A percentile compares a stretch with the other conserved stretches of the same genome.
Evolutionary conservation across 2,113 vertebrate species (phyloP).

Genomic region (Todiramphus saurophagus): DNA sequence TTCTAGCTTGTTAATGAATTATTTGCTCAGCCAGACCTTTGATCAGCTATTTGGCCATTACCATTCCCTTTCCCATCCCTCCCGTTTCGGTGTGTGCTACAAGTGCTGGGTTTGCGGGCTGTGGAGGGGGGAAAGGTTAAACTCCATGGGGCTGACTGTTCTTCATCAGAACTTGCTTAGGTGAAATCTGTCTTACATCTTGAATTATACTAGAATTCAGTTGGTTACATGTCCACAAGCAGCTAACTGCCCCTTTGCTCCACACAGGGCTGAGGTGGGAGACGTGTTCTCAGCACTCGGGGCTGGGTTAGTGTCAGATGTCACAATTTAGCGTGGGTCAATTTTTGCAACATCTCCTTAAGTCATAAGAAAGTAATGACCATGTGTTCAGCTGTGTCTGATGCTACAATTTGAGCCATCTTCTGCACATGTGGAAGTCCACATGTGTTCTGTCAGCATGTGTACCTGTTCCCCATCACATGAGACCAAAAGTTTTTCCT

Average conservation of each 20-base stretch:
- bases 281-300: neutral
- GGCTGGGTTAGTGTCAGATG: neutral
- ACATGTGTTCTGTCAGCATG: neutral
- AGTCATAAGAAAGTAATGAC: neutral
- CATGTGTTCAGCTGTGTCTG: neutral
- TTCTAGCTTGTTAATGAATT: neutral
- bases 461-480: neutral
- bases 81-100: neutral
- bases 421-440: neutral
- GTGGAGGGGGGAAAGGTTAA: neutral
- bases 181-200: neutral
- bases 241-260: neutral
- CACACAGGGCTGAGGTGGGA: too few relatives aligned
- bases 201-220: neutral
- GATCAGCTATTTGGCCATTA: neutral
- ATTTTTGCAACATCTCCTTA: neutral
- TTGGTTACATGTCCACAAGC: neutral
- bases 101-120: neutral
- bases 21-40: neutral
- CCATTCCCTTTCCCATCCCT: neutral
- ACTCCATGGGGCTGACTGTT: neutral
- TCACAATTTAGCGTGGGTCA: neutral
- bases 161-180: fast-evolving
- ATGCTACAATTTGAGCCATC: neutral
- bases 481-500: neutral